Evolutionary conservation across 2,113 vertebrate genomes (phyloP), one percentile per base, ranked within the genome.

Genomic region (Ursus arctos): DNA sequence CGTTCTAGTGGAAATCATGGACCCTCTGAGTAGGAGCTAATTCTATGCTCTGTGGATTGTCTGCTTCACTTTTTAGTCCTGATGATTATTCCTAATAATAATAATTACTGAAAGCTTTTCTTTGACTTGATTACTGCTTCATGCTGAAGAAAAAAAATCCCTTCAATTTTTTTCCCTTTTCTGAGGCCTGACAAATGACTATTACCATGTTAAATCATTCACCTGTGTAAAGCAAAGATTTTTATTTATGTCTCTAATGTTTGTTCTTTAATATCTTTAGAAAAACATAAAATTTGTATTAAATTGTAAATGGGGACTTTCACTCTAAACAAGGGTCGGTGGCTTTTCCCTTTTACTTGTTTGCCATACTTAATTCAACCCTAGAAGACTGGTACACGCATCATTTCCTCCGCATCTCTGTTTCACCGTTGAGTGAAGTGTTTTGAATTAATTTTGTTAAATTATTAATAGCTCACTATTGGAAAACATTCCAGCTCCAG

Each of bases 361-460:
- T 98, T 98, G 98, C 96, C 97, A 88, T 98, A 95, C 98, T 99
- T 98, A 98, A 98, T 99, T 98, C 98, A 93, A 92, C 90, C 90
- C 92, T 96, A 97, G 98, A 98, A 98, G 97, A 97, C 89, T 88
- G 85, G 96, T 77, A 71, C 97, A 98, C 18, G 79, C 96, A 98
- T 97, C 96, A 96, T 98, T 98, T 98, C 96, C 97, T 98, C 83
- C 94, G 98, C 88, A 14, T 95, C 96, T 98, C 97, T 97, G 97
- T 96, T 98, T 98, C 96, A 91, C 97, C 59, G 79, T 96, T 96
- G 98, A 99, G 97, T 98, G 98, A 99, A 99, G 98, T 98, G 98
- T 98, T 99, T 97, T 98, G 98, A 99, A 99, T 99, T 99, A 99
- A 99, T 99, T 99, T 98, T 65, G 67, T 97, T 99, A 98, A 98